Evolutionary conservation across 2,888 invertebrate species (phyloP), one percentile per base, ranked within the genome.

Genomic region (Tipula unca): DNA sequence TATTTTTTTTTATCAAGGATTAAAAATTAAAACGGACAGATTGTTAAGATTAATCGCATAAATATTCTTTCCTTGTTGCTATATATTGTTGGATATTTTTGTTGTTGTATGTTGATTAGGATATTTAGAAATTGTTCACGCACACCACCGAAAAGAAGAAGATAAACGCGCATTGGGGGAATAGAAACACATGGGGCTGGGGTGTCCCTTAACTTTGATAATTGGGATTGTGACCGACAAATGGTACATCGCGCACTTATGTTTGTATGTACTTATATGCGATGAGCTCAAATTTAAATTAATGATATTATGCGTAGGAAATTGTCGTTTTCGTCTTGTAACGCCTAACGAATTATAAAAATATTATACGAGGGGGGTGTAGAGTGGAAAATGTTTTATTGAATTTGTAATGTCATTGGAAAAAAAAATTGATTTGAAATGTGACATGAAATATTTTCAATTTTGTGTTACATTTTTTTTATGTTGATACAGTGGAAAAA

Each of bases 31-130:
- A 25, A 69, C 69, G 69, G 69, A 69, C 69, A 69, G 69, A 69
- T 69, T 69, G 69, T 25, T 69, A 69, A 69, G 69, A 69, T 69
- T 69, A 69, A 69, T 69, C 69, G 69, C 69, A 69, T 69, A 69
- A 69, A 69, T 69, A 25, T 69, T 69, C 17, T 20, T 69, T 69
- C 25, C 25, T 69, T 69, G 69, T 69, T 69, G 69, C 69, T 6
- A 6, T 6, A 6, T 69, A 69, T 69, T 69, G 69, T 69, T 69
- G 25, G 25, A 69, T 17, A n/a, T 48, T 25, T 69, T 13, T 25
- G 69, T 69, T 69, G 20, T 54, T 69, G 13, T 69, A 69, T 69
- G 69, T 69, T 69, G 69, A 69, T 69, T 69, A 69, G 69, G 69
- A 69, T 69, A 25, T 13, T 10, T 69, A 69, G 25, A 69, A 69